Base-by-base conservation (phyloP, 1,140 invertebrate species). In the Neoseiulus cucumeris region DNA sequence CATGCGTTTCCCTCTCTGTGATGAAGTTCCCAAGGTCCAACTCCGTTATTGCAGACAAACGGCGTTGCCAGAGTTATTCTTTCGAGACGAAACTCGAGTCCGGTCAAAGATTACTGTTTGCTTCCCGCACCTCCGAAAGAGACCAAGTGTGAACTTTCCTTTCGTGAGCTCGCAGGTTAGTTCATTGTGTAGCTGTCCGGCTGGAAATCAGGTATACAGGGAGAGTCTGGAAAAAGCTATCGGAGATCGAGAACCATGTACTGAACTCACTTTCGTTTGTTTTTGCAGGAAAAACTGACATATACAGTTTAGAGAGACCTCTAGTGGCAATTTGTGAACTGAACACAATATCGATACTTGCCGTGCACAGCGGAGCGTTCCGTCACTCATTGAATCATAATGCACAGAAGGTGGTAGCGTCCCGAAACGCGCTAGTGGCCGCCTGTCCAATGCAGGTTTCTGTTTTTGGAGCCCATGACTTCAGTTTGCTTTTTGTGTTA, bases 41-140 rank as follows among this genome's bases (percentile, higher is more conserved):
- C 9, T 1, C 22, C 22, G 17, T 59, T 67, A 44, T 67, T 67
- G 28, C 83, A 78, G 75, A 70, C 86, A 9, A 87, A 83, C 71
- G 91, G 91, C 12, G 91, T 95, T 74, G 91, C 90, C 0, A 85
- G 87, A 64, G 90, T 94, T 77, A 84, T 93, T 7, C 74, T 95
- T 51, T 92, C 91, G 6, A 89, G 89, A 84, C 79, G 87, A 29
- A 88, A 93, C 75, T 59, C 51, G 64, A 88, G 89, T 51, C 81
- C 84, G 66, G 86, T 93, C 44, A 83, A 85, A 65, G 82, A 86
- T 47, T 79, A 93, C 44, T 81, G 85, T 74, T 79, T 96, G 69
- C 77, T 96, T 70, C 87, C 89, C 9, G 84, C 83, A 66, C 90
- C 90, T 65, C 77, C 80, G 69, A 76, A 39, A 9, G 33, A 39